Evolutionary conservation across 2,113 vertebrate genomes (phyloP).

Genomic region (Mormyrus iriodes): DNA sequence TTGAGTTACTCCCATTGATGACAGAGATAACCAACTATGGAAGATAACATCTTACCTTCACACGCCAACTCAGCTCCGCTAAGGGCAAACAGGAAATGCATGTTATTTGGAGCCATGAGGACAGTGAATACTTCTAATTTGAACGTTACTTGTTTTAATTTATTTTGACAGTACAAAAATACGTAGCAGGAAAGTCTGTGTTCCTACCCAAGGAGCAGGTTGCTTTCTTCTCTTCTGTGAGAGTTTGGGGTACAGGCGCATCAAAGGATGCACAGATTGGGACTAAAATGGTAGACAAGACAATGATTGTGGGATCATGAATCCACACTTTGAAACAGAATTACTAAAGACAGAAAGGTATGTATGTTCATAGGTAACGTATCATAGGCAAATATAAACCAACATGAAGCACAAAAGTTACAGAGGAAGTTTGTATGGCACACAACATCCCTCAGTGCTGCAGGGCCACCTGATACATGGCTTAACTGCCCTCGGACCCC

Average conservation of each 20-base stretch:
- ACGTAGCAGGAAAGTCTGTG: neutral
- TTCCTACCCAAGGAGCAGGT: slow-evolving; percentile 50
- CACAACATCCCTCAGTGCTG: neutral
- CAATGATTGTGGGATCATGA: neutral
- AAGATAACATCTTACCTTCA: neutral
- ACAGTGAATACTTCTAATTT: neutral
- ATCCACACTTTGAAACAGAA: neutral
- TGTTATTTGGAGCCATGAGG: neutral
- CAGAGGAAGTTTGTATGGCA: neutral
- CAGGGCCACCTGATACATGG: neutral
- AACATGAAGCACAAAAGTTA: neutral
- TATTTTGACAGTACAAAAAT: neutral
- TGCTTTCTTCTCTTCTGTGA: slow-evolving; percentile 60
- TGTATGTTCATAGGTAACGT: neutral
- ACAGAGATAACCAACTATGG: neutral
- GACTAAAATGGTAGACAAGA: slow-evolving; percentile 39
- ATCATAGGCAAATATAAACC: neutral
- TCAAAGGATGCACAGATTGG: slow-evolving; percentile 61
- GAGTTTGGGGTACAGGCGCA: slow-evolving; percentile 61
- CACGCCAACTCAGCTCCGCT: neutral
- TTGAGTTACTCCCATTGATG: neutral
- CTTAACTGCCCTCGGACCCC: neutral
- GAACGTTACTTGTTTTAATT: neutral
- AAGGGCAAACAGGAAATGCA: neutral
- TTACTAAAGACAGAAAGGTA: neutral